These are phyloP conservation scores for Hypotaenidia philippensis DNA, from an alignment of 2,797 vertebrate species.

Conservation along the genomic window DNA sequence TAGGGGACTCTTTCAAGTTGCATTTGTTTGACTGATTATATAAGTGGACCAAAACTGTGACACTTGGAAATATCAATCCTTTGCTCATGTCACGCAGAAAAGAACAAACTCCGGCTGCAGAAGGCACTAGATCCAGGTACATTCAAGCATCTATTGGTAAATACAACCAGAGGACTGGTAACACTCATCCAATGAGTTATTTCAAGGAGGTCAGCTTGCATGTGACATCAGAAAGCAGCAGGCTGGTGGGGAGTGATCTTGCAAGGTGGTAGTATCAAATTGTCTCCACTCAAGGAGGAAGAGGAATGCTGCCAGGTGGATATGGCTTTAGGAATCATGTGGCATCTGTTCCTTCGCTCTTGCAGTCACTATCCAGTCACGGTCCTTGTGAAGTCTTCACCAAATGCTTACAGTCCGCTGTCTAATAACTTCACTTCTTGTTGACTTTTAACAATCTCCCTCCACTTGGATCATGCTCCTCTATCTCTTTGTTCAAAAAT, in stretches of 20 bases:
- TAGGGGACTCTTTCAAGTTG: background rate
- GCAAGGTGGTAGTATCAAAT: background rate
- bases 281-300: background rate
- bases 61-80: background rate
- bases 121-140: background rate
- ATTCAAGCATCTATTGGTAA: background rate
- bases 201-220: background rate
- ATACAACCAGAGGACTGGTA: background rate
- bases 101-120: background rate
- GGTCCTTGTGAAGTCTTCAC: background rate
- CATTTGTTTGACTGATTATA: background rate
- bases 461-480: background rate
- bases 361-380: background rate
- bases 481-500: conserved; percentile 48
- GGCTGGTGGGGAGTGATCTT: background rate
- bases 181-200: background rate
- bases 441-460: conserved; percentile 9
- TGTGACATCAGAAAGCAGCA: conserved; percentile 46
- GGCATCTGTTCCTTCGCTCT: conserved; percentile 39
- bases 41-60: background rate
- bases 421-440: conserved; percentile 7
- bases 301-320: conserved; percentile 40
- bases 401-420: background rate
- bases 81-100: background rate
- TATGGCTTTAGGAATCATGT: background rate